A percentile compares a stretch with the other conserved stretches of the same genome.
These are phyloP conservation scores for Pollenia labialis DNA, from an alignment of 2,888 invertebrate species.

Conservation along the genomic window DNA sequence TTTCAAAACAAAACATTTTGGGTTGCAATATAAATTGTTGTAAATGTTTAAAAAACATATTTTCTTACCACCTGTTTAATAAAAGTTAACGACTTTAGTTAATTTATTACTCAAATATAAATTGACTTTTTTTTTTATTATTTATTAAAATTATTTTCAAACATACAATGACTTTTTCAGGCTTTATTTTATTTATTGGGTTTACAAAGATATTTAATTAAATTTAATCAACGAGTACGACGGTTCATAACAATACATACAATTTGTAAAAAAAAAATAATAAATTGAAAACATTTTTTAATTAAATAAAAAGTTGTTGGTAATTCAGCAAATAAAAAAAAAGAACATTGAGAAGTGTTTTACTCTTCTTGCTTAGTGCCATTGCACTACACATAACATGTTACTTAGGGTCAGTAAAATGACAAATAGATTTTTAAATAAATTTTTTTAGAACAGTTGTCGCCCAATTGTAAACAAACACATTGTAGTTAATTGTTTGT, in stretches of 20 bases:
- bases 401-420: too few relatives aligned
- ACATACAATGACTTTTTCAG: not conserved
- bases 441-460: too few relatives aligned
- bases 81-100: not conserved
- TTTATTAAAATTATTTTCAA: constrained; percentile 1
- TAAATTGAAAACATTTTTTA: not conserved
- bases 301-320: not conserved
- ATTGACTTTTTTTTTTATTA: not conserved
- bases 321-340: too few relatives aligned
- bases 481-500: not conserved
- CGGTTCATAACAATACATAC: not conserved
- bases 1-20: too few relatives aligned
- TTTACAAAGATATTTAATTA: constrained; percentile 13
- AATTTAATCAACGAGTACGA: constrained; percentile 1
- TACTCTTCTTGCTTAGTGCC: too few relatives aligned
- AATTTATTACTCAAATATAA: not conserved
- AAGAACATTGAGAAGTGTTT: too few relatives aligned
- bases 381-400: too few relatives aligned
- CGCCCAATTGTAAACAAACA: too few relatives aligned
- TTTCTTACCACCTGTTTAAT: not conserved
- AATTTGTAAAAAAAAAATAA: not conserved
- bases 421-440: too few relatives aligned
- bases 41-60: not conserved
- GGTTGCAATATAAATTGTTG: too few relatives aligned
- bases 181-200: not conserved